Base-by-base conservation (phyloP, 2,113 vertebrate species). In the Nannobrachium achirus region DNA sequence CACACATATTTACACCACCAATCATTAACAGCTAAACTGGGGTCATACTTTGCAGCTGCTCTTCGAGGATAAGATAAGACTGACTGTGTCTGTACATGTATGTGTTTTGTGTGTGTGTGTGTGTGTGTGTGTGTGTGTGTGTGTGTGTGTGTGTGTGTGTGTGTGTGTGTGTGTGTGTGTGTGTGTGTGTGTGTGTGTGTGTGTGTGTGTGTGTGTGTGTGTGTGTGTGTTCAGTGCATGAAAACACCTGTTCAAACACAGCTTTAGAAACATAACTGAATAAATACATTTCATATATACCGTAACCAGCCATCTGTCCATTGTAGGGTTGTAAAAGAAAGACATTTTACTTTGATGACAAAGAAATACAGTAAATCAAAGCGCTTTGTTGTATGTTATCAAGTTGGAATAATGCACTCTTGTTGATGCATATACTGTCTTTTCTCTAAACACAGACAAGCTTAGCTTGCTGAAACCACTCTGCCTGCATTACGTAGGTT, bases 201-300 rank as follows among this genome's bases (percentile, higher is more conserved):
- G 15, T 25, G 51, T 53, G 51, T 19, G 20, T 19, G 18, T 20
- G 18, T 53, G 18, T 11, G 4, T 20, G 51, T 53, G 18, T 16
- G 16, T 53, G 61, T 81, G 79, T 56, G 76, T 85, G 69, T 74
- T 86, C 78, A 73, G 66, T 72, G 67, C 61, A 65, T 63, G 59
- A 88, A 81, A 73, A 89, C 92, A 93, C 89, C 92, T 93, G 92
- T 91, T 90, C 82, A 92, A 93, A 93, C 87, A 92, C 56, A 73
- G 80, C 76, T 83, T 89, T 85, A 83, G 80, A 83, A 85, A 81
- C 81, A 90, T 82, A 83, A 84, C 75, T 85, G 83, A 87, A 91
- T 93, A 89, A 90, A 92, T 91, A 89, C 65, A 89, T 89, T 90
- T 88, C 74, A 87, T 84, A 58, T 38, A 86, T 91, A 90, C 87